Conservation (phyloP, 1,140 invertebrate genomes). For the Tetranychus urticae region DNA sequence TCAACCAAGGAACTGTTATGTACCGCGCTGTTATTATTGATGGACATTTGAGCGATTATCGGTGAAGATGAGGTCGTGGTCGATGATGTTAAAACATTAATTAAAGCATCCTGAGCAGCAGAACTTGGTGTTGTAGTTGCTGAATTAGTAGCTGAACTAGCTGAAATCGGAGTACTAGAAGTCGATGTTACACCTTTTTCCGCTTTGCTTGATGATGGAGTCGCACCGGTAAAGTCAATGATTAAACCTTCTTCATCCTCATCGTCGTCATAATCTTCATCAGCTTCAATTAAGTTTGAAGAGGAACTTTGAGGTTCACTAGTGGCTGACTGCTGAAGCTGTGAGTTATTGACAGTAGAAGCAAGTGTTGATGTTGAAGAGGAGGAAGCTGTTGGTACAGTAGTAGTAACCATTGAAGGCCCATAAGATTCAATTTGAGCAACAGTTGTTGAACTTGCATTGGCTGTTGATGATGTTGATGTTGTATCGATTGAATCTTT, state of each 20-base stretch:
- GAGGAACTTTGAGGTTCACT: no score
- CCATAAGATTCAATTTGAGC: neutral
- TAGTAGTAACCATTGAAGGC: neutral
- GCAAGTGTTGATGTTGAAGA: neutral
- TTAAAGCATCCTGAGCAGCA: no score
- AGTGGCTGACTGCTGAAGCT: neutral
- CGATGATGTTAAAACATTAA: no score
- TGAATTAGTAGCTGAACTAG: no score
- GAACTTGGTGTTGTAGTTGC: no score
- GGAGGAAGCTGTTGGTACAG: neutral
- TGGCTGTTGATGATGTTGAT: neutral
- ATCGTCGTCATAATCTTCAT: neutral
- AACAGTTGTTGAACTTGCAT: neutral
- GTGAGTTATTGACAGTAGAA: neutral
- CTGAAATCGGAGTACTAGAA: neutral
- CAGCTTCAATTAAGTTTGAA: neutral
- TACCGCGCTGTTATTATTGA: no score
- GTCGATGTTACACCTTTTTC: neutral
- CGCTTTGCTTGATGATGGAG: neutral
- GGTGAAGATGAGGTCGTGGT: no score
- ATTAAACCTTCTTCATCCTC: constrained; percentile 4
- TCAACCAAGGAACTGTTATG: no score
- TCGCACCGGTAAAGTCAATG: neutral
- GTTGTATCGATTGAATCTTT: neutral
- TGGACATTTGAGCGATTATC: neutral